Percentiles rank a stretch among this genome's conserved stretches.
Conservation (phyloP, 2,888 invertebrate species). For the Pachycephus smyrnensis region DNA sequence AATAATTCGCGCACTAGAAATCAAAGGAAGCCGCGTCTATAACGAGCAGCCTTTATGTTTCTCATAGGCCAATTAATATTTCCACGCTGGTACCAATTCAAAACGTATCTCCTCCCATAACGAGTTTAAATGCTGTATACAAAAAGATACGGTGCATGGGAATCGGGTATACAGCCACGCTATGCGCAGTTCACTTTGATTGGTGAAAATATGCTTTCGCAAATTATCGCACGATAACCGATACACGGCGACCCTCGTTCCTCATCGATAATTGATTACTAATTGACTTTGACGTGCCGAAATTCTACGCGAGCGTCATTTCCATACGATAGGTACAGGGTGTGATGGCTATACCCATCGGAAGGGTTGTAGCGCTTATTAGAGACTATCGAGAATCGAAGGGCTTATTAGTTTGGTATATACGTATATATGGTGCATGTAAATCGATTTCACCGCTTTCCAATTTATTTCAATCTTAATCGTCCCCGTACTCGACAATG, state of each 20-base stretch:
- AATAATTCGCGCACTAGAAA: neutral
- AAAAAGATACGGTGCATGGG: neutral
- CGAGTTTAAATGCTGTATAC: neutral
- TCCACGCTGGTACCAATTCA: neutral
- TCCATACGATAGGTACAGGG: neutral
- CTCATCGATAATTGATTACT: neutral
- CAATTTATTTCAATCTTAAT: neutral
- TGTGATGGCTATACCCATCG: neutral
- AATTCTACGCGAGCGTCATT: neutral
- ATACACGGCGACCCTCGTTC: neutral
- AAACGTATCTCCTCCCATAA: neutral
- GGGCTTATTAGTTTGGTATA: neutral
- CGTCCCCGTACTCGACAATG: neutral
- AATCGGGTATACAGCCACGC: neutral
- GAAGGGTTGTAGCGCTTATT: neutral
- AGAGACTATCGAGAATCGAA: neutral
- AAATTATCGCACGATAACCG: neutral
- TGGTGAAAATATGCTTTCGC: neutral
- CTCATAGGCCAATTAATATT: neutral
- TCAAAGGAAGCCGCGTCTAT: neutral
- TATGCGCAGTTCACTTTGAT: neutral
- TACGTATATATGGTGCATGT: neutral
- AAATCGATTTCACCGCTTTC: too few relatives aligned
- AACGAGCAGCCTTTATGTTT: neutral
- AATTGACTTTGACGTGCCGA: neutral